Conservation (phyloP, 2,797 vertebrate genomes). For the Trachops cirrhosus region DNA sequence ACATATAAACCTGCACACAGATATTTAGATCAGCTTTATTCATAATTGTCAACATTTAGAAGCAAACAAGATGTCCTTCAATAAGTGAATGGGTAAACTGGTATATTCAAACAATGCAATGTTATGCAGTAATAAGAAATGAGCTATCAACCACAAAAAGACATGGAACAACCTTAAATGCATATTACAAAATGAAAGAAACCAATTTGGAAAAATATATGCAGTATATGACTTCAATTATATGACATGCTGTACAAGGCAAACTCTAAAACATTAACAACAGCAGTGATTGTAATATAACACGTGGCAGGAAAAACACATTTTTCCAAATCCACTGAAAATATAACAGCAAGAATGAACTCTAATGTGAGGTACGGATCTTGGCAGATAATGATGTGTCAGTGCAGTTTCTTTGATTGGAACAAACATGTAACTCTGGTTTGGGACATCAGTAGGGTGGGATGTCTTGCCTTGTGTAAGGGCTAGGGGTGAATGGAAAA, state of each 20-base stretch:
- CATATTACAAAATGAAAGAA: not conserved
- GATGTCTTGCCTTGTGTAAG: not conserved
- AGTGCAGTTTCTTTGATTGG: not conserved
- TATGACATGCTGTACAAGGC: not conserved
- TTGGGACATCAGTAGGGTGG: rapidly evolving
- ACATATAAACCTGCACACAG: not conserved
- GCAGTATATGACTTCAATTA: not conserved
- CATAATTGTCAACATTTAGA: not conserved
- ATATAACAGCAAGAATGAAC: not conserved
- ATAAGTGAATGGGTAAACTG: not conserved
- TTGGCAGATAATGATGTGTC: not conserved
- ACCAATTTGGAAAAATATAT: not conserved
- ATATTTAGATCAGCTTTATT: not conserved
- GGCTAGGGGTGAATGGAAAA: not conserved
- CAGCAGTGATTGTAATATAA: not conserved
- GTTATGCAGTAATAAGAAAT: not conserved
- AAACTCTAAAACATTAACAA: not conserved
- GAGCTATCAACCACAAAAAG: not conserved
- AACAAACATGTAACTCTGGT: not conserved
- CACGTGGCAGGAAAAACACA: not conserved
- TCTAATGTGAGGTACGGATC: not conserved
- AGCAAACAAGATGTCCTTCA: not conserved
- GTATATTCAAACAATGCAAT: not conserved
- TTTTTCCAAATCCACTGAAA: not conserved
- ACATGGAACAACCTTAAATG: not conserved